Conservation (phyloP, 2,888 invertebrate species). For the Meandrusa payeni region DNA sequence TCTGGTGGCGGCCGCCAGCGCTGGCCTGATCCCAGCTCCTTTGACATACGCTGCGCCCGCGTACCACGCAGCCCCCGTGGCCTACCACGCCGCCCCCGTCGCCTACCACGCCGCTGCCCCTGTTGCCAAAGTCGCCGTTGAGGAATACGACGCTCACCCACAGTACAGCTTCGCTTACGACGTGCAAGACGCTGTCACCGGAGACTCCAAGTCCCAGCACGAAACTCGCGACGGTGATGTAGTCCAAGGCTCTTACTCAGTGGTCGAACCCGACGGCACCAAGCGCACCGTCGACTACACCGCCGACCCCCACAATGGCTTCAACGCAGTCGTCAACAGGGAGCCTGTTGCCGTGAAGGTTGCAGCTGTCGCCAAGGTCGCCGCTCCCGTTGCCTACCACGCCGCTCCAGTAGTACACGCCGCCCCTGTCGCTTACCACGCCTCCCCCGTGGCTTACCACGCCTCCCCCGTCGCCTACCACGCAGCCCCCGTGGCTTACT, state of each 20-base stretch:
- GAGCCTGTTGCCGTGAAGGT: slow-evolving; percentile 35
- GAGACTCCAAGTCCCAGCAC: slow-evolving; percentile 71
- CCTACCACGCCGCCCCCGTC: slow-evolving; percentile 33
- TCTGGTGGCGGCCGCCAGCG: slow-evolving; percentile 46
- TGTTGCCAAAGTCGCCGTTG: no score
- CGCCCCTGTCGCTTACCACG: slow-evolving; percentile 46
- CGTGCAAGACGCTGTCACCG: slow-evolving; percentile 70
- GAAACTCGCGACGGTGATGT: slow-evolving; percentile 73
- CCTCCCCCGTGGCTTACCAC: slow-evolving; percentile 30
- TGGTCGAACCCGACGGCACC: slow-evolving; percentile 71
- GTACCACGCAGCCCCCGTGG: slow-evolving; percentile 37
- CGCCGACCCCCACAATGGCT: no score
- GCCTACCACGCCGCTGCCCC: slow-evolving; percentile 26
- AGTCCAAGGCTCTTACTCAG: slow-evolving; percentile 73
- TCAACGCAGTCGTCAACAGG: slow-evolving; percentile 31
- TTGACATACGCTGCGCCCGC: slow-evolving; percentile 44
- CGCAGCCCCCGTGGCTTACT: slow-evolving; percentile 30
- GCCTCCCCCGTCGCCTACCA: no score
- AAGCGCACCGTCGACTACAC: slow-evolving; percentile 72
- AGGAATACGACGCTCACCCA: slow-evolving; percentile 49
- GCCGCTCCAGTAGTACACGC: slow-evolving; percentile 40
- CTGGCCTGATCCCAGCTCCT: slow-evolving; percentile 45
- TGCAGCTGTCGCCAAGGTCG: slow-evolving; percentile 34
- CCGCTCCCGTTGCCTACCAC: slow-evolving; percentile 30
- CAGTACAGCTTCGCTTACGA: slow-evolving; percentile 70